A percentile compares a stretch with the other conserved stretches of the same genome.
Conservation (phyloP, 2,888 invertebrate species). For the Erebia palarica region DNA sequence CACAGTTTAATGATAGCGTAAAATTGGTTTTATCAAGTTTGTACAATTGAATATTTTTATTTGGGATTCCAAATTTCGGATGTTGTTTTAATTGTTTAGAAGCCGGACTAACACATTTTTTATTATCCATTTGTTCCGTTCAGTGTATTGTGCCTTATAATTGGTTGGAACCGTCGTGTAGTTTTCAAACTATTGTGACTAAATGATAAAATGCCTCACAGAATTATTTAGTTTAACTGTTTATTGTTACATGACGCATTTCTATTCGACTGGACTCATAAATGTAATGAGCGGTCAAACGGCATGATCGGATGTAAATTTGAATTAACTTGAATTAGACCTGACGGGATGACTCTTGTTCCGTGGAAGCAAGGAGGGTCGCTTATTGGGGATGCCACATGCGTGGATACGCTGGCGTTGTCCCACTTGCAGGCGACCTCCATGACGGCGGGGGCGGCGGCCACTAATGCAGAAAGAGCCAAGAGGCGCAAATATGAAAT, state of each 20-base stretch:
- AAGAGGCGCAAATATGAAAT: too few species aligned
- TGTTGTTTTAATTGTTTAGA: constrained; percentile 14
- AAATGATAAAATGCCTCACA: too few species aligned
- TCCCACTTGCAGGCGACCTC: too few species aligned
- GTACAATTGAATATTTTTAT: constrained; percentile 22
- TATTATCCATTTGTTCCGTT: neutral
- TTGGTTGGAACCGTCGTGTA: neutral
- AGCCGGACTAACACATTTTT: constrained; percentile 1
- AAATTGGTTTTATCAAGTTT: constrained; percentile 19
- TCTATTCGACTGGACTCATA: constrained; percentile 6
- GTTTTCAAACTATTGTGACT: neutral
- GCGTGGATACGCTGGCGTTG: too few species aligned
- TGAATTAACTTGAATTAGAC: constrained; percentile 28
- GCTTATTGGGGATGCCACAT: too few species aligned
- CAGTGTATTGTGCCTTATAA: neutral
- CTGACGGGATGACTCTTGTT: too few species aligned
- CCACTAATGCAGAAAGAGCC: too few species aligned
- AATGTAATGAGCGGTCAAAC: constrained; percentile 36
- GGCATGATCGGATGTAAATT: constrained; percentile 38
- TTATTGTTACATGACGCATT: neutral
- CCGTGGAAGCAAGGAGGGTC: too few species aligned
- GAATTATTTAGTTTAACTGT: too few species aligned
- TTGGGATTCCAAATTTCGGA: neutral
- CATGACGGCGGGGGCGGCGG: too few species aligned
- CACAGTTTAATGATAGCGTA: constrained; percentile 20